Percentiles rank a stretch among this genome's conserved stretches.
Evolutionary conservation across 1,140 invertebrate species (phyloP).

Genomic region (Drosophila pectinifera): DNA sequence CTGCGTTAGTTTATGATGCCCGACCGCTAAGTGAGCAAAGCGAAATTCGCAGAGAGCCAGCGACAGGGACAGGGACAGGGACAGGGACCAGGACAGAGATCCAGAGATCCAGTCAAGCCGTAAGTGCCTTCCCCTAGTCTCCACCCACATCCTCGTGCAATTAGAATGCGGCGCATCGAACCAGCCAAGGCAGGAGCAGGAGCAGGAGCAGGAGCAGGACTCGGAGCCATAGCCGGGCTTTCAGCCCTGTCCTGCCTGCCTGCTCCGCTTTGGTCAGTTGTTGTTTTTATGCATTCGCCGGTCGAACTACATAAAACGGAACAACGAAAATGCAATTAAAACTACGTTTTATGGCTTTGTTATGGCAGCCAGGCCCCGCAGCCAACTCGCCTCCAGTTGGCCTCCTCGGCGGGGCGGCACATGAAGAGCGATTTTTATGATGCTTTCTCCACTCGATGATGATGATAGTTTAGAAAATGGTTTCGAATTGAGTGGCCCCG

Average conservation of each 20-base stretch:
- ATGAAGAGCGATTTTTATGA: slow-evolving; percentile 80
- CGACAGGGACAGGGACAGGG: slow-evolving; percentile 9
- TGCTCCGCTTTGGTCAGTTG: slow-evolving; percentile 64
- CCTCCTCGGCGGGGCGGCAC: slow-evolving; percentile 25
- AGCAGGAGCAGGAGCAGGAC: neutral
- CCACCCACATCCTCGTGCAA: slow-evolving; percentile 54
- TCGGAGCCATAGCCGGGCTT: slow-evolving; percentile 6
- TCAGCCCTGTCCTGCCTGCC: slow-evolving; percentile 6
- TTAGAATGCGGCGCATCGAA: slow-evolving; percentile 80
- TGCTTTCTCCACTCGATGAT: slow-evolving; percentile 62
- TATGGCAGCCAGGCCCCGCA: slow-evolving; percentile 64
- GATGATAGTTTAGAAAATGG: slow-evolving; percentile 68
- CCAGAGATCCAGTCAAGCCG: slow-evolving; percentile 64
- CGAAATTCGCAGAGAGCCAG: slow-evolving; percentile 49
- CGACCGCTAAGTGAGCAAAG: slow-evolving; percentile 64
- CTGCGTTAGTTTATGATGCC: slow-evolving; percentile 79
- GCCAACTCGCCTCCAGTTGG: neutral
- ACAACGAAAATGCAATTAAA: slow-evolving; percentile 85
- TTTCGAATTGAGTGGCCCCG: slow-evolving; percentile 69
- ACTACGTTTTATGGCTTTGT: slow-evolving; percentile 84
- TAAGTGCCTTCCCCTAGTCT: slow-evolving; percentile 61
- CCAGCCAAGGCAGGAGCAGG: slow-evolving; percentile 21
- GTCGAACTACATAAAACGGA: slow-evolving; percentile 82
- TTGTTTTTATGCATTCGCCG: slow-evolving; percentile 75
- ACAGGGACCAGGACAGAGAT: slow-evolving; percentile 9